phyloP scores from a whole-genome alignment of 2,113 vertebrate species.

The Vimba vimba region DNA sequence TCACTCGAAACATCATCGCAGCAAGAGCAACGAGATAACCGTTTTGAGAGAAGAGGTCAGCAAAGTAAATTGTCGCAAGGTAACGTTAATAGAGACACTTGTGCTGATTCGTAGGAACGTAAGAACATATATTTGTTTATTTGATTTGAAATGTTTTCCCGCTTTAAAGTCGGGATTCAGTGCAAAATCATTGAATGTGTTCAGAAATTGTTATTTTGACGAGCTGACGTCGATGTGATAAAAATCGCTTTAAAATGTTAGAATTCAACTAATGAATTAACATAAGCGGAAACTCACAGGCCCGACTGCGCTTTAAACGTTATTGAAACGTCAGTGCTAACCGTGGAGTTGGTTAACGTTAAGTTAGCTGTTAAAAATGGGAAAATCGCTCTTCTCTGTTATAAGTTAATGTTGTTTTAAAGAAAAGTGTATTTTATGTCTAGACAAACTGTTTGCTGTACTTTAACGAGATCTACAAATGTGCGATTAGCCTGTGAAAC shows the following conservation, averaged over 20 bases:
- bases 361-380: not conserved
- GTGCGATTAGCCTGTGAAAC: not conserved
- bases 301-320: constrained; percentile 13
- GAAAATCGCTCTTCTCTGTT: not conserved
- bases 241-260: not conserved
- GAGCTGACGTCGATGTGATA: not conserved
- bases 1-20: not conserved
- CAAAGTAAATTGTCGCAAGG: not conserved
- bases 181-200: not conserved
- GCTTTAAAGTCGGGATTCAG: not conserved
- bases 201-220: not conserved
- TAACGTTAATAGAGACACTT: not conserved
- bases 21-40: not conserved
- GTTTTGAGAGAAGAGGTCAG: not conserved
- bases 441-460: not conserved
- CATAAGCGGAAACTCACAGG: not conserved
- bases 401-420: not conserved
- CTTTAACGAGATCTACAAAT: not conserved
- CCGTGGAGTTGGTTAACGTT: not conserved
- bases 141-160: not conserved
- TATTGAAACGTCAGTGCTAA: not conserved
- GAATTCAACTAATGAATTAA: constrained; percentile 1
- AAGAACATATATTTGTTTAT: not conserved
- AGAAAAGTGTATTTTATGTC: not conserved
- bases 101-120: not conserved